Base-by-base conservation (phyloP, 92 coral and sea anemone genomes). In the Siderastrea radians region DNA sequence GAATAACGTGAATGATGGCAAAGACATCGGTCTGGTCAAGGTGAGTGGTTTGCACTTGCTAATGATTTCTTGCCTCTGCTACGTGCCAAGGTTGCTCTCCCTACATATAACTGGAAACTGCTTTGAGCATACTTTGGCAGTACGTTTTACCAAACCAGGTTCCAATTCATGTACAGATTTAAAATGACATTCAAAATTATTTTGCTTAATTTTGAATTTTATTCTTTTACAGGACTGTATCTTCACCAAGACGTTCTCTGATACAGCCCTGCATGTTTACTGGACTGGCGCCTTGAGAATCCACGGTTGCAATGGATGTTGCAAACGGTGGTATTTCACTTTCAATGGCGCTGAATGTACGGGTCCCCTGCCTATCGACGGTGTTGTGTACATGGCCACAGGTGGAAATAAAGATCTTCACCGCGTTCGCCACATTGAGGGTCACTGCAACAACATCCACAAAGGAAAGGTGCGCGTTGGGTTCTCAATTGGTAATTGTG, bases 171-270 rank as follows among this genome's bases (percentile, higher is more conserved):
- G 16, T 58, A 15, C 62, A 10, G 3, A 15, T 0, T 12, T 58
- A 58, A 11, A 58, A 15, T 58, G 10, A 4, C 62, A 11, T 58
- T 58, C 13, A 58, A 15, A 1, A 26, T 26, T 26, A 26, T 26
- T 26, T 26, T 26, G 38, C 38, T 26, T 58, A 11, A 1, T 68
- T 38, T 3, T 19, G 14, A 2, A 5, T 68, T 48, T 44, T 68
- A 19, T 68, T 67, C 38, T 47, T 69, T 5, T 17, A 11, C 53
- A 69, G 74, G 74, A 69, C 4, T 69, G 74, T 48, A 38, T 71
- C 26, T 71, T 71, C 55, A 71, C 4, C 10, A 71, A 71, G 15
- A 71, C 46, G 10, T 71, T 71, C 12, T 15, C 75, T 71, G 75
- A 71, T 10, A 71, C 75, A 48, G 7, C 75, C 26, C 75, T 61